Evolutionary conservation across 2,797 vertebrate species (phyloP).

Genomic region (Streptopelia turtur): DNA sequence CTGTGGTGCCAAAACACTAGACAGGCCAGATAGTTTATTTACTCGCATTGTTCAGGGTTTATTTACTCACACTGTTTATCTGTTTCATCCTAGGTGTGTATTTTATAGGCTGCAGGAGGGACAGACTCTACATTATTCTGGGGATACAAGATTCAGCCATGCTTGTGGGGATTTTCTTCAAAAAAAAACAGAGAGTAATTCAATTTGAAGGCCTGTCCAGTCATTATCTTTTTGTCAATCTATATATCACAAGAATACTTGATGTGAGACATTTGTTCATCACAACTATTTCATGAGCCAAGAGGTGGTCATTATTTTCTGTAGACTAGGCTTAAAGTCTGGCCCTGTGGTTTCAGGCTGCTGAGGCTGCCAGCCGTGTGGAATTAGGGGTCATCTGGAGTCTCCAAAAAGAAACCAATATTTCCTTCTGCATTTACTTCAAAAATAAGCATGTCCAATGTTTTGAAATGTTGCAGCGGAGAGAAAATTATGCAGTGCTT

Average conservation of each 20-base stretch:
- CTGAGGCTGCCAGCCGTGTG: neutral
- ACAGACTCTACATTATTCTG: neutral
- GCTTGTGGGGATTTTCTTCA: neutral
- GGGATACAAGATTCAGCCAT: neutral
- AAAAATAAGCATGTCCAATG: neutral
- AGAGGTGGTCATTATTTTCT: neutral
- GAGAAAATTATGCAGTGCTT: neutral
- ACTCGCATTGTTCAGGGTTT: neutral
- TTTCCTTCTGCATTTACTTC: neutral
- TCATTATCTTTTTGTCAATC: neutral
- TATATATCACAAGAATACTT: neutral
- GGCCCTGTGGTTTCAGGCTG: neutral
- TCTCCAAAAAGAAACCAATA: neutral
- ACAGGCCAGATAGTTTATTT: neutral
- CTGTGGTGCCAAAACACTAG: neutral
- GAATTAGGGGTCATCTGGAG: rapidly evolving
- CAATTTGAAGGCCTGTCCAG: neutral
- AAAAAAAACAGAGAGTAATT: neutral
- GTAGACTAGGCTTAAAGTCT: neutral
- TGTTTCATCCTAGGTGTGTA: neutral
- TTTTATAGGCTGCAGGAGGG: neutral
- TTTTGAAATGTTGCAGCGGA: neutral
- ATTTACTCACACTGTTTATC: neutral
- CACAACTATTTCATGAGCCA: neutral
- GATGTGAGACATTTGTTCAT: neutral